phyloP scores from a whole-genome alignment of 2,113 vertebrate genomes.

The Trogon surrucura region DNA sequence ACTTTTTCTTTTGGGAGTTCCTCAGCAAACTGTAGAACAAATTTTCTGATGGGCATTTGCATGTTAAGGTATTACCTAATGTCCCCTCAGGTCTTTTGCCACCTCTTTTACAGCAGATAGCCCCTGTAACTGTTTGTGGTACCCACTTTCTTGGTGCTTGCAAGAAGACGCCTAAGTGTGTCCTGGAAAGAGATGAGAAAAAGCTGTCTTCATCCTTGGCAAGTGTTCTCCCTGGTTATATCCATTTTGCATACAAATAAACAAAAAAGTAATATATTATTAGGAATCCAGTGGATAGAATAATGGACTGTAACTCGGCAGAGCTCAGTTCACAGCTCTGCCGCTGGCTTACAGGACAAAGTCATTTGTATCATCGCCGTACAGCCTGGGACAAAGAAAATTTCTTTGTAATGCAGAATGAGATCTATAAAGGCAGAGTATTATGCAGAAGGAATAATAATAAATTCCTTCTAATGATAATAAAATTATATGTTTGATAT shows the following conservation, averaged over 20 bases:
- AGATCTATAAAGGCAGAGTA: background rate
- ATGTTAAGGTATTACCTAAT: background rate
- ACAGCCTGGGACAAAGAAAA: background rate
- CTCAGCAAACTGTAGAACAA: background rate
- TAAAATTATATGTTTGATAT: background rate
- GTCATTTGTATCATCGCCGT: background rate
- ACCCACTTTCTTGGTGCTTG: background rate
- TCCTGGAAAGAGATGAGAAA: background rate
- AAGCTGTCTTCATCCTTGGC: background rate
- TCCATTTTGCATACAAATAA: slow-evolving; percentile 34
- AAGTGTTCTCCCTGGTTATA: background rate
- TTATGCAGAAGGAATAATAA: background rate
- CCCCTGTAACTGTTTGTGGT: background rate
- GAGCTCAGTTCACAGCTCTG: background rate
- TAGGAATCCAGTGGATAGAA: slow-evolving; percentile 52
- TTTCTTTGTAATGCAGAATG: background rate
- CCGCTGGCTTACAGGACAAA: background rate
- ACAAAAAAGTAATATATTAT: slow-evolving; percentile 37
- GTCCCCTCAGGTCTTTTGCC: background rate
- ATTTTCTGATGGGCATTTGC: background rate
- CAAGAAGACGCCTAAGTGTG: background rate
- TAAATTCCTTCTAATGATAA: background rate
- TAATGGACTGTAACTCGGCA: slow-evolving; percentile 56
- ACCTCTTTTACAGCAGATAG: background rate
- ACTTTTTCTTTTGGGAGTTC: background rate